Evolutionary conservation across 2,797 vertebrate species (phyloP).

Genomic region (Diceros bicornis): DNA sequence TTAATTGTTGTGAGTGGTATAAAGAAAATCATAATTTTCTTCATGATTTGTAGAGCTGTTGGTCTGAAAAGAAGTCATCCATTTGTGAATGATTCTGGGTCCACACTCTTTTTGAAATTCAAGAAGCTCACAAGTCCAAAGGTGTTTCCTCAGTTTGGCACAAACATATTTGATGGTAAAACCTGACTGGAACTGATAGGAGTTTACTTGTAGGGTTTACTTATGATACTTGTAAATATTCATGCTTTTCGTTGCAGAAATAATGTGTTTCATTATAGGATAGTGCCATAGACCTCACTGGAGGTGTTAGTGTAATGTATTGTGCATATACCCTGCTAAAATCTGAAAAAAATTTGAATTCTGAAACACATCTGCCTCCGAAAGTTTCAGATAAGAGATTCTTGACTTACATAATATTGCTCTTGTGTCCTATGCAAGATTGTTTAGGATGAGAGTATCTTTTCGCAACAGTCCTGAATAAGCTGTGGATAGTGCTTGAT

Average conservation of each 20-base stretch:
- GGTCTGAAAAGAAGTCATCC: background rate
- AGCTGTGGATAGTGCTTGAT: background rate
- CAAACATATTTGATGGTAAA: slow-evolving; percentile 49
- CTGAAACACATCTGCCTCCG: background rate
- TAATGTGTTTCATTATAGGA: background rate
- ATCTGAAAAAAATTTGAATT: slow-evolving; percentile 40
- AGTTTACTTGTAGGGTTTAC: slow-evolving; percentile 56
- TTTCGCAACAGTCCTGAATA: slow-evolving; percentile 1
- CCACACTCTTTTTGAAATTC: slow-evolving; percentile 22
- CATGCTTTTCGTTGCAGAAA: background rate
- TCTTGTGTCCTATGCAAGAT: background rate
- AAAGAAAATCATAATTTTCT: slow-evolving; percentile 16
- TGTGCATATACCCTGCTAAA: background rate
- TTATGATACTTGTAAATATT: slow-evolving; percentile 30
- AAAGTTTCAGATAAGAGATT: slow-evolving; percentile 32
- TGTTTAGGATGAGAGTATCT: slow-evolving; percentile 45
- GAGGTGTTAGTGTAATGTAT: background rate
- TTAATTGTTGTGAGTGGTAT: slow-evolving; percentile 58
- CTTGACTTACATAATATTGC: background rate
- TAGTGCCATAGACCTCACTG: background rate
- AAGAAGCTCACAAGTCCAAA: slow-evolving; percentile 42
- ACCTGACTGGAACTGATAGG: background rate
- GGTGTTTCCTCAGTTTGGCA: slow-evolving; percentile 41
- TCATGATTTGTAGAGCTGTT: slow-evolving; percentile 49
- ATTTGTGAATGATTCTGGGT: slow-evolving; percentile 43